phyloP scores from a whole-genome alignment of 2,113 vertebrate genomes.

The Prionailurus bengalensis region DNA sequence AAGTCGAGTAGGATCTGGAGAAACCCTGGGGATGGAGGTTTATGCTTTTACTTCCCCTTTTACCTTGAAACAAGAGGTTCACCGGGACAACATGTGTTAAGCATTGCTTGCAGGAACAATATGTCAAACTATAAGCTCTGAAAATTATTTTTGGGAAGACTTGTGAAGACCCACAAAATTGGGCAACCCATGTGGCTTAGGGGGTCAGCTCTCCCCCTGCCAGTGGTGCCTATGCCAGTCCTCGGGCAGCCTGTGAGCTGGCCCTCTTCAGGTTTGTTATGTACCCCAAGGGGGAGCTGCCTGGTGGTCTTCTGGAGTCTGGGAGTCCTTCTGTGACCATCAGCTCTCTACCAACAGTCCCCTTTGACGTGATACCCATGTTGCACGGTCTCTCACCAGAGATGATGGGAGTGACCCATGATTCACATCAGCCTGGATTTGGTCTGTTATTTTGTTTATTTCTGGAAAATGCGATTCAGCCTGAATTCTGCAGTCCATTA shows the following conservation, averaged over 20 bases:
- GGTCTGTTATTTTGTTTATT: not conserved
- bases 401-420: not conserved
- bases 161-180: not conserved
- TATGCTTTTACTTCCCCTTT: not conserved
- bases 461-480: slow-evolving; percentile 43
- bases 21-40: not conserved
- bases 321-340: not conserved
- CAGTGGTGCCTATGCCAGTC: not conserved
- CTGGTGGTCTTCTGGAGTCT: too few species aligned
- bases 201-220: not conserved
- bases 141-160: slow-evolving; percentile 15
- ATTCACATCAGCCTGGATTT: not conserved
- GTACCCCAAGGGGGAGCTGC: not conserved
- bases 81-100: not conserved
- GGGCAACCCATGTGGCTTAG: not conserved
- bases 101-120: not conserved
- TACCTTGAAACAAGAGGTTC: not conserved
- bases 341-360: not conserved
- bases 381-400: not conserved
- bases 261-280: not conserved
- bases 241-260: not conserved
- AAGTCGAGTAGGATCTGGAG: not conserved
- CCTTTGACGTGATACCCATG: not conserved
- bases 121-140: not conserved
- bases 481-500: not conserved